Base-by-base conservation (phyloP, 2,888 invertebrate genomes). In the Rotaria magnacalcarata region DNA sequence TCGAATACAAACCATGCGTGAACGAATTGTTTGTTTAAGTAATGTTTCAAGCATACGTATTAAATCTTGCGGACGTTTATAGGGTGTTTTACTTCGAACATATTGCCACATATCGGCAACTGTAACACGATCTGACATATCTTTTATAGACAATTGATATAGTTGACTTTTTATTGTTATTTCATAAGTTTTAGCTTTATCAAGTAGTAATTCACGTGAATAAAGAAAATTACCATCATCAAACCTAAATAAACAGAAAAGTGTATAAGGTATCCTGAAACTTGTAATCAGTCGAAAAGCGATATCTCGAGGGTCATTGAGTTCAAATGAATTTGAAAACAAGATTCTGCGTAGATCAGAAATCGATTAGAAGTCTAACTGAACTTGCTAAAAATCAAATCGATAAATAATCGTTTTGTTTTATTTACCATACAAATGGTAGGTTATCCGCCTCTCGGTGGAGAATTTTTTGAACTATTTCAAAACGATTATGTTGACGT, bases 221-320 rank as follows among this genome's bases (percentile, higher is more conserved):
- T 80, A 80, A n/a, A 80, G 47, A 80, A 47, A 47, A n/a, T 80
- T 80, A 3, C 80, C 80, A n/a, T 80, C 80, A 80, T 80, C 80
- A 80, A 47, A 80, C 67, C 67, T 67, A 67, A 34, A 34, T 34
- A 21, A 54, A 21, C 21, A 54, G 52, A 52, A 52, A 54, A 21
- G 21, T 1, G 7, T 21, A 54, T 54, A 1, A 34, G 34, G 34
- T 34, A 34, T 34, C 2, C 34, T 34, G 34, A 34, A 34, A 34
- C 34, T 34, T 34, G 34, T 2, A 34, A 34, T 34, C 1, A 34
- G 34, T 34, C 34, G 34, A 34, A 34, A 34, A 34, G 34, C 34
- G 34, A 34, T 34, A 34, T 34, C 34, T 34, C 2, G 1, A 34
- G 34, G 34, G 34, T 34, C 34, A 34, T 34, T 34, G 34, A 34